Conservation (phyloP, 2,113 vertebrate species). For the Anolis carolinensis region DNA sequence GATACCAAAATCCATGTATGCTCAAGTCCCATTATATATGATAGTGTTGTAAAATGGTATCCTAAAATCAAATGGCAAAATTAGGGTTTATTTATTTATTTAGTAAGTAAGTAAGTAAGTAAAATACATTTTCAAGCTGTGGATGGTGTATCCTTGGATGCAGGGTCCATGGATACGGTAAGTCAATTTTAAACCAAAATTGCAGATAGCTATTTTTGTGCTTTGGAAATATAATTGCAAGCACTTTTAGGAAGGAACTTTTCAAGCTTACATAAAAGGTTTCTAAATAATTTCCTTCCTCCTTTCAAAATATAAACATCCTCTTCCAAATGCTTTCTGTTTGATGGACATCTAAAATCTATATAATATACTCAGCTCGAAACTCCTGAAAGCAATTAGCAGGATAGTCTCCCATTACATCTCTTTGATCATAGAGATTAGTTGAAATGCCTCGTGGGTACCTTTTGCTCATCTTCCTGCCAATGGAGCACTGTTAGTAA, state of each 20-base stretch:
- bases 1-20: too few relatives aligned
- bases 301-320: conserved; percentile 25
- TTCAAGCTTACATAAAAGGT: conserved; percentile 14
- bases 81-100: too few relatives aligned
- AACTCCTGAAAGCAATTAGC: conserved; percentile 46
- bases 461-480: conserved; percentile 38
- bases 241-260: background rate
- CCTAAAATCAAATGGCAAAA: too few relatives aligned
- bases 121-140: too few relatives aligned
- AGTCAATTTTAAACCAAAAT: too few relatives aligned
- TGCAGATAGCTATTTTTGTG: background rate
- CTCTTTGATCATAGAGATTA: conserved; percentile 36
- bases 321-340: conserved; percentile 39
- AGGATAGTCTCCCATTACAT: conserved; percentile 37
- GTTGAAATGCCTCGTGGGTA: conserved; percentile 14
- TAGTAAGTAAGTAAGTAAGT: too few relatives aligned
- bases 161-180: too few relatives aligned
- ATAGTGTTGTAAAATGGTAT: too few relatives aligned
- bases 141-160: too few relatives aligned
- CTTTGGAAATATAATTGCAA: background rate
- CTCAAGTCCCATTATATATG: too few relatives aligned
- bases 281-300: conserved; percentile 48
- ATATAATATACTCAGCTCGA: conserved; percentile 3
- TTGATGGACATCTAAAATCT: background rate
- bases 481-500: conserved; percentile 20